Evolutionary conservation across 2,888 invertebrate species (phyloP).

Genomic region (Dioctria linearis): DNA sequence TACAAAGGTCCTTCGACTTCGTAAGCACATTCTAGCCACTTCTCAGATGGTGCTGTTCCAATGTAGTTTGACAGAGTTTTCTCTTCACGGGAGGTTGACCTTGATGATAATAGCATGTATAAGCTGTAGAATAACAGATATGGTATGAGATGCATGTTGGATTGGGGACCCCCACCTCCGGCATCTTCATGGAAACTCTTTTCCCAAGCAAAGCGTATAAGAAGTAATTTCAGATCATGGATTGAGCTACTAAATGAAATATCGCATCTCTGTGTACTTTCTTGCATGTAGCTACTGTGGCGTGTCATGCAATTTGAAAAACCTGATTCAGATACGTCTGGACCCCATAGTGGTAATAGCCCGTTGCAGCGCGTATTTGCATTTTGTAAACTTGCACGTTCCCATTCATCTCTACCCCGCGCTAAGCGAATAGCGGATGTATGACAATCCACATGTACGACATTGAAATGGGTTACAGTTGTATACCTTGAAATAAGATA

Average conservation of each 20-base stretch:
- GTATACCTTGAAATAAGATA: constrained; percentile 75
- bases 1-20: constrained; percentile 95
- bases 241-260: constrained; percentile 74
- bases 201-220: constrained; percentile 92
- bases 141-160: constrained; percentile 97
- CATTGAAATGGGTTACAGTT: constrained; percentile 98
- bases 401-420: constrained; percentile 93
- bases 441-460: constrained; percentile 98
- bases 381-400: constrained; percentile 97
- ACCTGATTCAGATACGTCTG: constrained; percentile 91
- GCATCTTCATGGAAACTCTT: constrained; percentile 98
- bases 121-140: constrained; percentile 95
- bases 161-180: constrained; percentile 96
- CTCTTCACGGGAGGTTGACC: constrained; percentile 84
- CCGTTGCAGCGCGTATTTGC: constrained; percentile 99
- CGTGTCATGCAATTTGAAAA: constrained; percentile 95
- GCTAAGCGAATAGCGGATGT: constrained; percentile 92
- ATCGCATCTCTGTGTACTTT: constrained; percentile 70
- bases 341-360: constrained; percentile 96
- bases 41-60: constrained; percentile 75
- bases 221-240: constrained; percentile 92
- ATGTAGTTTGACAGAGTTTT: constrained; percentile 82
- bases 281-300: constrained; percentile 87
- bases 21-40: constrained; percentile 86
- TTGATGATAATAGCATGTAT: constrained; percentile 92